Evolutionary conservation across 2,797 vertebrate genomes (phyloP).

Genomic region (Numenius phaeopus): DNA sequence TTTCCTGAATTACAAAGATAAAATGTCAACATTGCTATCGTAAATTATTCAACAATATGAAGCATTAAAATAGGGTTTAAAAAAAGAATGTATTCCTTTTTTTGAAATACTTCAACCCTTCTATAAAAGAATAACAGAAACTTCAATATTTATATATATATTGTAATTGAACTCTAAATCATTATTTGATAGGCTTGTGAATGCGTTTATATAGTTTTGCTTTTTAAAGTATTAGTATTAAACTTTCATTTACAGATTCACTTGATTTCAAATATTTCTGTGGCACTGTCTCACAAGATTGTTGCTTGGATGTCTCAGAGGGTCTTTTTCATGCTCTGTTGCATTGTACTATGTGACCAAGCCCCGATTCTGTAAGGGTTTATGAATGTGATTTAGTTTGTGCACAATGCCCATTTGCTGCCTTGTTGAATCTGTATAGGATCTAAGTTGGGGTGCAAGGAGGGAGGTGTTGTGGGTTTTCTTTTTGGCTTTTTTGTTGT

Average conservation of each 20-base stretch:
- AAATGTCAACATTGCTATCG: background rate
- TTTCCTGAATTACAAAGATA: conserved; percentile 40
- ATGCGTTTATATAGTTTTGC: background rate
- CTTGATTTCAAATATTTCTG: background rate
- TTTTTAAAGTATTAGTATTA: background rate
- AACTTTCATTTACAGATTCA: background rate
- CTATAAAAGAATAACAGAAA: background rate
- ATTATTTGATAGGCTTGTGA: background rate
- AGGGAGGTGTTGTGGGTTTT: background rate
- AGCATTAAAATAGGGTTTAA: background rate
- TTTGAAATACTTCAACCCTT: background rate
- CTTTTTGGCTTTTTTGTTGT: background rate
- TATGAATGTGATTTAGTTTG: background rate
- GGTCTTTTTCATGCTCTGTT: background rate
- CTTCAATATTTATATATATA: background rate
- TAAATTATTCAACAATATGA: conserved; percentile 7
- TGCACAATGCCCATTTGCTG: background rate
- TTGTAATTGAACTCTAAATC: background rate
- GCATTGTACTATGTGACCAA: background rate
- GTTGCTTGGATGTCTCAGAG: background rate
- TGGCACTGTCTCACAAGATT: background rate
- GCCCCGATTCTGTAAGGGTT: background rate
- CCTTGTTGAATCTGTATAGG: background rate
- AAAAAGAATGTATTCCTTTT: background rate
- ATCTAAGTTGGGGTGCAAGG: background rate